Evolutionary conservation across 2,888 invertebrate genomes (phyloP).

Genomic region (Pyralis farinalis): DNA sequence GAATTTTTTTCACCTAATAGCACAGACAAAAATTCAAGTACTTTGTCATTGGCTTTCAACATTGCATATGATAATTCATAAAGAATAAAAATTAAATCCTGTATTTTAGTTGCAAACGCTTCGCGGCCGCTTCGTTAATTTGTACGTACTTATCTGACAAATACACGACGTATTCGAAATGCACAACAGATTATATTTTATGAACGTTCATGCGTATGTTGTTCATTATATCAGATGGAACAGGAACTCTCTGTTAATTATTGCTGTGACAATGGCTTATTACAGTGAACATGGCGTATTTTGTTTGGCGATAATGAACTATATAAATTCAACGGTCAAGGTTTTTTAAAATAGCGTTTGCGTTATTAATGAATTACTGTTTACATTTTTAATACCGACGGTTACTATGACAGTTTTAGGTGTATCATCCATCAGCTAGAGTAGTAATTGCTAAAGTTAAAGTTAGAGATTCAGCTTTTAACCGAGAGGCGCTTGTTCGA

Average conservation of each 20-base stretch:
- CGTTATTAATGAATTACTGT: no score
- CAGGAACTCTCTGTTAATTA: conserved; percentile 39
- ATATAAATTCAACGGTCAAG: conserved; percentile 8
- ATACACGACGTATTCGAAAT: conserved; percentile 20
- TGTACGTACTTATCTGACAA: conserved; percentile 21
- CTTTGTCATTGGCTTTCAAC: conserved; percentile 6
- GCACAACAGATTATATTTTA: conserved; percentile 21
- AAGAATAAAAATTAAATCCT: conserved; percentile 23
- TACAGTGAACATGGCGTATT: conserved; percentile 15
- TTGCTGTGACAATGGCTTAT: conserved; percentile 33
- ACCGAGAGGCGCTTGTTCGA: no score
- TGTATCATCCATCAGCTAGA: no score
- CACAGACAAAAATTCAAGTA: no score
- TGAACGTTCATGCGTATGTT: conserved; percentile 19
- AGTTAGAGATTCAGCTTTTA: no score
- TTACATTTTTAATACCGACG: no score
- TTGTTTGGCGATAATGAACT: conserved; percentile 7
- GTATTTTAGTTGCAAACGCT: conserved; percentile 15
- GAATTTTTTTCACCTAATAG: no score
- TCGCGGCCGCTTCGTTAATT: conserved; percentile 16
- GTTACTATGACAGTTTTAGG: no score
- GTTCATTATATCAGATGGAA: conserved; percentile 41
- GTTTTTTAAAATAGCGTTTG: conserved; percentile 2
- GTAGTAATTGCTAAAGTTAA: no score
- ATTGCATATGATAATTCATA: conserved; percentile 15